Percentiles rank a stretch among this genome's conserved stretches.
Conservation (phyloP, 2,113 vertebrate species). For the Cygnus atratus region DNA sequence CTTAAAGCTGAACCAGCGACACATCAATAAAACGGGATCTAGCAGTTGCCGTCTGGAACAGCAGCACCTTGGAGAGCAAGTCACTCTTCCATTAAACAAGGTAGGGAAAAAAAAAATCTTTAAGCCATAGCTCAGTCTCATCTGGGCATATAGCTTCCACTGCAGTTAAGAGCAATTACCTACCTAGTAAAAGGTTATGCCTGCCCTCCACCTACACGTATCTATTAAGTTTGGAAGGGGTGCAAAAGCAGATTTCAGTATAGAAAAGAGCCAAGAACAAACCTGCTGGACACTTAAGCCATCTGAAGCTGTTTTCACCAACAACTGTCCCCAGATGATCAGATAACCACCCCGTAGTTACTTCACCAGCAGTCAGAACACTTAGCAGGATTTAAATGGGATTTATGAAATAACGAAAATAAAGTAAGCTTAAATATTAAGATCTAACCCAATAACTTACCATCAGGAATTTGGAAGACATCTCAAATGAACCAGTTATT, state of each 20-base stretch:
- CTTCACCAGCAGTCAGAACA: not conserved
- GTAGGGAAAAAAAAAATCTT: not conserved
- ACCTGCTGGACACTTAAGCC: not conserved
- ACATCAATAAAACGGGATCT: not conserved
- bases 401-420: not conserved
- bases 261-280: not conserved
- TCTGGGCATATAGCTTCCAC: not conserved
- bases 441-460: not conserved
- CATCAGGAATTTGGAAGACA: not conserved
- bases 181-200: not conserved
- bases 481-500: not conserved
- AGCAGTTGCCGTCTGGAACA: not conserved
- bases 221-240: not conserved
- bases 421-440: not conserved
- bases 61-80: conserved; percentile 25
- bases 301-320: not conserved
- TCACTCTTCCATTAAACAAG: not conserved
- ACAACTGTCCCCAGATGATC: not conserved
- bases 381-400: not conserved
- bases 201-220: not conserved
- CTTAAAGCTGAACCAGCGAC: not conserved
- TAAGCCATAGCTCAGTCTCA: not conserved
- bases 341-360: not conserved
- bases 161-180: not conserved
- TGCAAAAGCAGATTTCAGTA: not conserved